Evolutionary conservation across 2,113 vertebrate genomes (phyloP).

Genomic region (Pseudopipra pipra): DNA sequence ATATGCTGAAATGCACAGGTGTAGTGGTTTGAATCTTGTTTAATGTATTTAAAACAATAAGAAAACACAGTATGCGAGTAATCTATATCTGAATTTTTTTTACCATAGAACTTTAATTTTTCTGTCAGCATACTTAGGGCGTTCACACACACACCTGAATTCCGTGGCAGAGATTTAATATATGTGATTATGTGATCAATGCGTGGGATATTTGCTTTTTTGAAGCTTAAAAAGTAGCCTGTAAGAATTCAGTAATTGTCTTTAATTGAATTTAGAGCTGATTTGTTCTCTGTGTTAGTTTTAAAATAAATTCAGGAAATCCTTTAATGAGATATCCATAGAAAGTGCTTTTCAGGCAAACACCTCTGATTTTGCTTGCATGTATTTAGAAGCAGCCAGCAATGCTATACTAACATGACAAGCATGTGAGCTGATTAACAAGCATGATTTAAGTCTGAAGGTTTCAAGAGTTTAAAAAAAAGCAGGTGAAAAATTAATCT

Average conservation of each 20-base stretch:
- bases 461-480: background rate
- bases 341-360: background rate
- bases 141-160: background rate
- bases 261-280: background rate
- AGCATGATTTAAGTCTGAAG: background rate
- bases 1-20: background rate
- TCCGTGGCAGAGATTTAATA: background rate
- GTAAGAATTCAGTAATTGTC: background rate
- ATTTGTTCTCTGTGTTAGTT: background rate
- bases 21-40: too few relatives aligned
- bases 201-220: background rate
- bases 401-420: background rate
- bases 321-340: background rate
- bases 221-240: background rate
- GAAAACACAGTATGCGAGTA: background rate
- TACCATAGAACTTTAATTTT: background rate
- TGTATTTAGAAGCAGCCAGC: background rate
- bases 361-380: background rate
- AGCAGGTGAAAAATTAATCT: background rate
- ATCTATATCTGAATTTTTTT: background rate
- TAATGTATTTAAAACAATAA: background rate
- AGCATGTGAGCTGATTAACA: background rate
- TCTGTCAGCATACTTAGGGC: background rate
- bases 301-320: background rate
- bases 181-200: background rate